Percentiles rank a stretch among this genome's conserved stretches.
Conservation (phyloP, 2,113 vertebrate genomes). For the Gnathonemus echidnorhynchus region DNA sequence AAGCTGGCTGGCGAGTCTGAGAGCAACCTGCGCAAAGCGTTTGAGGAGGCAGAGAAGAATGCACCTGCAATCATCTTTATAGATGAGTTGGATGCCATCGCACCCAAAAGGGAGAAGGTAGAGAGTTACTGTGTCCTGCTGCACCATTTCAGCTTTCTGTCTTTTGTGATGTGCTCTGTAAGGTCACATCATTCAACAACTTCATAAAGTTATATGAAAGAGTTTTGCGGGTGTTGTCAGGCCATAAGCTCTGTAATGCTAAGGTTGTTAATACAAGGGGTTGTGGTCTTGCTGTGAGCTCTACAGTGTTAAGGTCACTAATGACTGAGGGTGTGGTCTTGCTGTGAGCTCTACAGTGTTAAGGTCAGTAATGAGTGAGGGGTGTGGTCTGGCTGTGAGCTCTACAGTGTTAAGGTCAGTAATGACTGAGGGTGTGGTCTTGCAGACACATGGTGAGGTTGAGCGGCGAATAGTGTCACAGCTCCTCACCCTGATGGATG, state of each 20-base stretch:
- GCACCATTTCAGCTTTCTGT: background rate
- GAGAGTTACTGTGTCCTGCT: background rate
- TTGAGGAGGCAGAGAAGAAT: conserved; percentile 35
- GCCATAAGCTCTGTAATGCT: background rate
- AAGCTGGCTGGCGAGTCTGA: conserved; percentile 35
- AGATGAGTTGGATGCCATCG: conserved; percentile 35
- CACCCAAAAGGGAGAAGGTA: conserved; percentile 38
- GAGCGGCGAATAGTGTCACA: conserved; percentile 48
- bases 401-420: background rate
- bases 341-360: background rate
- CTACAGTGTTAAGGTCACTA: background rate
- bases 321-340: background rate
- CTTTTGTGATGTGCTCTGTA: background rate
- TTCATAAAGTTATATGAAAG: background rate
- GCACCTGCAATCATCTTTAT: conserved; percentile 38
- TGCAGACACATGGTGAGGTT: conserved; percentile 46
- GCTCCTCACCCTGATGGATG: conserved; percentile 49
- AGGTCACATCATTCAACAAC: background rate
- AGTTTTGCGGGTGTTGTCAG: background rate
- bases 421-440: background rate
- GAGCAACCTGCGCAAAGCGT: conserved; percentile 35
- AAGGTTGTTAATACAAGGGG: background rate
- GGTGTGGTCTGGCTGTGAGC: background rate
- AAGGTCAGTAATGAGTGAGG: too few species aligned
- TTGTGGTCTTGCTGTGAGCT: background rate